Percentiles rank a stretch among this genome's conserved stretches.
phyloP scores from a whole-genome alignment of 2,797 vertebrate genomes.

The Adelosebastes latens region DNA sequence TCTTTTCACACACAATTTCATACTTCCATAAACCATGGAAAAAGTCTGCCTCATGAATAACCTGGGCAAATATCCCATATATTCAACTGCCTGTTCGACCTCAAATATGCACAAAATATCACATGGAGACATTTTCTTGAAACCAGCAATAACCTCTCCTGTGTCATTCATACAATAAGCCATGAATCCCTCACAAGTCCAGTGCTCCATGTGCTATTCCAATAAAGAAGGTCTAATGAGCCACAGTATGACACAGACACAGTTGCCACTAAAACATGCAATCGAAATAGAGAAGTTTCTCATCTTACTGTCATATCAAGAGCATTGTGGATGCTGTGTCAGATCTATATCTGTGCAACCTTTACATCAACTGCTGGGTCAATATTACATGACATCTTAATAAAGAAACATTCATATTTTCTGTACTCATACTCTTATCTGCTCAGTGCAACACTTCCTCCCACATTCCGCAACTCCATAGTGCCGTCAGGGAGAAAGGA shows the following conservation, averaged over 20 bases:
- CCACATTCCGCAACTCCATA: constrained; percentile 79
- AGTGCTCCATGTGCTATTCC: constrained; percentile 41
- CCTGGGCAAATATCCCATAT: constrained; percentile 52
- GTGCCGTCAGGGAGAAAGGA: constrained; percentile 64
- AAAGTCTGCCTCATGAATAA: constrained; percentile 53
- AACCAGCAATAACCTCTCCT: constrained; percentile 38
- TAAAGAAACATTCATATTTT: constrained; percentile 14
- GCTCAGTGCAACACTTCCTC: constrained; percentile 73
- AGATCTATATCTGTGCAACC: constrained; percentile 6
- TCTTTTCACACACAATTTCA: constrained; percentile 57
- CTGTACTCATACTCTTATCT: constrained; percentile 34
- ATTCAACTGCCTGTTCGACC: constrained; percentile 56
- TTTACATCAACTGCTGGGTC: constrained; percentile 4
- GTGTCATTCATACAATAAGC: constrained; percentile 57
- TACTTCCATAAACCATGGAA: constrained; percentile 61
- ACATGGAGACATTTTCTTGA: constrained; percentile 44
- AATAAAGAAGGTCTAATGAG: constrained; percentile 39
- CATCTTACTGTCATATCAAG: constrained; percentile 1
- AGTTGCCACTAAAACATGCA: constrained; percentile 8
- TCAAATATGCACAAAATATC: constrained; percentile 63
- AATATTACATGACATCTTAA: constrained; percentile 7
- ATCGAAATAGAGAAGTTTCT: constrained; percentile 18
- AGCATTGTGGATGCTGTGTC: constrained; percentile 4
- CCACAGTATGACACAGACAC: constrained; percentile 27
- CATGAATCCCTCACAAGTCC: constrained; percentile 35